Percentiles rank a stretch among this genome's conserved stretches.
These are phyloP conservation scores for Saturnia japonica DNA, from an alignment of 2,888 invertebrate genomes.

Conservation along the genomic window DNA sequence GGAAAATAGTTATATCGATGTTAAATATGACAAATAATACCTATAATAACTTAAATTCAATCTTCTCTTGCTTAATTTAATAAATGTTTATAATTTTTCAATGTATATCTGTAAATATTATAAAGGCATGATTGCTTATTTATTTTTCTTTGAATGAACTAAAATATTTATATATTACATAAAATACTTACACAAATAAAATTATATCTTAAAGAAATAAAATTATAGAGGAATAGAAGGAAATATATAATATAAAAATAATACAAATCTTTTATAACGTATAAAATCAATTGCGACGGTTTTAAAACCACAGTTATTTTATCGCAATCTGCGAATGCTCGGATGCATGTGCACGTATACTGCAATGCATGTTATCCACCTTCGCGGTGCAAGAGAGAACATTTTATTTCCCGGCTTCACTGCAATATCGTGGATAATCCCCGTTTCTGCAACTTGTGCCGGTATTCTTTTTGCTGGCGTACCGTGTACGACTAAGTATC, in stretches of 20 bases:
- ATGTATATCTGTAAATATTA: no score
- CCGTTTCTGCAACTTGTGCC: slow-evolving; percentile 51
- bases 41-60: no score
- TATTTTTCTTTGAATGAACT: not conserved
- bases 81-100: not conserved
- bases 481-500: slow-evolving; percentile 33
- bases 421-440: slow-evolving; percentile 61
- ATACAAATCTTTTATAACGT: not conserved
- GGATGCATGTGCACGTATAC: slow-evolving; percentile 40
- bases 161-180: no score
- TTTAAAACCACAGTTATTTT: slow-evolving; percentile 27
- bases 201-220: no score
- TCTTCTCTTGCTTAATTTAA: not conserved
- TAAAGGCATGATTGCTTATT: no score
- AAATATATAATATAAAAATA: not conserved
- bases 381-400: slow-evolving; percentile 41
- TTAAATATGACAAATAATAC: no score
- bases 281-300: not conserved
- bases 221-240: not conserved
- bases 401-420: slow-evolving; percentile 51
- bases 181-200: no score
- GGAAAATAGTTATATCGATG: not conserved
- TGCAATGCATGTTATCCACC: slow-evolving; percentile 51
- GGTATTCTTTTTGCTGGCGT: slow-evolving; percentile 39
- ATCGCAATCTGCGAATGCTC: slow-evolving; percentile 39